Base-by-base conservation (phyloP, 2,797 vertebrate genomes). In the Pangasius larnaudii region DNA sequence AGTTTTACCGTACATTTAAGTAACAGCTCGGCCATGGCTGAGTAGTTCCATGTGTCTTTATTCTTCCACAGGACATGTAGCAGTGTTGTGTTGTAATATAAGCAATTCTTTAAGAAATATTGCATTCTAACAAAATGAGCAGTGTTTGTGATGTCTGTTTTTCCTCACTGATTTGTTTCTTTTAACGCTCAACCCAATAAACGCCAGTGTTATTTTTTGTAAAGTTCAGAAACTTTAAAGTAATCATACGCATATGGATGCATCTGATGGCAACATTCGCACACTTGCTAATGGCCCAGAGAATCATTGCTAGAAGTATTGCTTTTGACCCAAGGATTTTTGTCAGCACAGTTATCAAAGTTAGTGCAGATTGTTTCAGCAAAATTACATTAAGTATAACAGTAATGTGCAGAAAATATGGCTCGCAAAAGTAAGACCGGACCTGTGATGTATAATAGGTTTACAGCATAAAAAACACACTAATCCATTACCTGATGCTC, bases 51-150 rank as follows among this genome's bases (percentile, higher is more conserved):
- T 51, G 24, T 24, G 39, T 67, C 36, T 65, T 79, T 78, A 18
- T 83, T 33, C 49, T 83, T 87, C 53, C 42, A 49, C 53, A 59
- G 51, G 49, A 36, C 30, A 53, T 56, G 58, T 56, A 65, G 42
- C 80, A 74, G 30, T 84, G n/a, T 69, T 33, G 59, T 89, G 86
- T 58, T 85, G 71, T 51, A 61, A 56, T 53, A 77, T 63, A 49
- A 88, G 81, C 84, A 69, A 59, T 85, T 86, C 71, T n/a, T n/a
- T 42, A 78, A 69, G 39, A 84, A 61, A 65, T 81, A 27, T 27
- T 61, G 33, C n/a, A 65, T 61, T 82, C 24, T 67, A 30, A 19
- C 16, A 9, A 33, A 67, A 65, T 49, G 6, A 30, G 33, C 11
- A 42, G 53, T 39, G 30, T 59, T 82, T 63, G 58, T 18, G 36